Conservation (phyloP, 2,113 vertebrate genomes). For the Petrocephalus zakoni region DNA sequence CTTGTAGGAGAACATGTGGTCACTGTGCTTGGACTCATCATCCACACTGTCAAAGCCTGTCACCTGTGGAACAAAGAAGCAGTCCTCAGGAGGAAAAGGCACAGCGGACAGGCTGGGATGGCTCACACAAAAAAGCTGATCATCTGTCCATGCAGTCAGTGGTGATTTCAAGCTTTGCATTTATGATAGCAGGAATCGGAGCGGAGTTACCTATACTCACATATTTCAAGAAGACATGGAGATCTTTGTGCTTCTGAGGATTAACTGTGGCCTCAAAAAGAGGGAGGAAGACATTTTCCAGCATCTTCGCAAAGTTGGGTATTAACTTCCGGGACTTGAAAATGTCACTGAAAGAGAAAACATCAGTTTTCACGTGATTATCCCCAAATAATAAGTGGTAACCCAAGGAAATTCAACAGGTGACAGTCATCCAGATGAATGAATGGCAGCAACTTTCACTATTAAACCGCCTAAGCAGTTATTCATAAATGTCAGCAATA, state of each 20-base stretch:
- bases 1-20: conserved; percentile 92
- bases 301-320: conserved; percentile 83
- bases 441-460: not conserved
- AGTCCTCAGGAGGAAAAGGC: not conserved
- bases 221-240: conserved; percentile 89
- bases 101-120: not conserved
- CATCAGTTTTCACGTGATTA: not conserved
- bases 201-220: conserved; percentile 62
- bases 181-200: not conserved
- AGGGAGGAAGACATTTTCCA: conserved; percentile 92
- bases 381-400: not conserved
- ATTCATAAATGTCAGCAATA: not conserved
- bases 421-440: not conserved
- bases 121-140: not conserved
- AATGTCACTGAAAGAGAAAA: conserved; percentile 77
- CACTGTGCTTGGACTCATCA: conserved; percentile 95
- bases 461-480: not conserved
- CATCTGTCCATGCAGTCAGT: no score
- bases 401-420: not conserved
- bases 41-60: conserved; percentile 98
- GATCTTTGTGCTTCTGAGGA: conserved; percentile 78
- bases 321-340: conserved; percentile 85
- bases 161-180: not conserved
- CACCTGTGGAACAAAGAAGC: conserved; percentile 60
- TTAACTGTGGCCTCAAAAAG: conserved; percentile 92